phyloP scores from a whole-genome alignment of 1,140 invertebrate genomes.

The Hydropsyche tenuis region DNA sequence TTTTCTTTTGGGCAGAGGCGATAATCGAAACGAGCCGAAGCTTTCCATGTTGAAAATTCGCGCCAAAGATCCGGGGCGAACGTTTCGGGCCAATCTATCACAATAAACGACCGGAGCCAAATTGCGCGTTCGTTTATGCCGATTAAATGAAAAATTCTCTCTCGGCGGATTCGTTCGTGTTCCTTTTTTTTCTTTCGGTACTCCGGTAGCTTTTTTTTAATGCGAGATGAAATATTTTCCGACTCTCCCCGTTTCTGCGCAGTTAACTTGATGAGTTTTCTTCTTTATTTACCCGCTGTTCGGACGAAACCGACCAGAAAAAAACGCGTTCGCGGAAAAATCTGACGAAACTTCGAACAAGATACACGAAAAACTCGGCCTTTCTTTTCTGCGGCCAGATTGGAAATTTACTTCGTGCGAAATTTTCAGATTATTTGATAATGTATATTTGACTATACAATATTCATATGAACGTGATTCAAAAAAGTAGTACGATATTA shows the following conservation, averaged over 20 bases:
- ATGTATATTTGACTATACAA: too few relatives aligned
- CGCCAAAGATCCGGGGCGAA: too few relatives aligned
- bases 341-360: background rate
- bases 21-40: too few relatives aligned
- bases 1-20: too few relatives aligned
- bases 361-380: too few relatives aligned
- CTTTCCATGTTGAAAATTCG: too few relatives aligned
- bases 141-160: constrained; percentile 19
- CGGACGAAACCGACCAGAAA: background rate
- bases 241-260: background rate
- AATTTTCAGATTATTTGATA: too few relatives aligned
- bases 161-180: background rate
- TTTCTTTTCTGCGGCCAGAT: too few relatives aligned
- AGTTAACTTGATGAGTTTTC: constrained; percentile 31
- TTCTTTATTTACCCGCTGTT: constrained; percentile 14
- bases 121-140: constrained; percentile 20
- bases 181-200: too few relatives aligned
- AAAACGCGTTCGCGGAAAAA: background rate
- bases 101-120: constrained; percentile 5
- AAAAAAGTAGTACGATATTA: too few relatives aligned
- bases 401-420: too few relatives aligned
- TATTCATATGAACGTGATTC: too few relatives aligned
- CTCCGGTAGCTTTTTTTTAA: background rate
- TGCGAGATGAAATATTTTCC: constrained; percentile 21
- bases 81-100: background rate